A percentile compares a stretch with the other conserved stretches of the same genome.
Evolutionary conservation across 2,113 vertebrate species (phyloP).

Genomic region (Nerophis ophidion): DNA sequence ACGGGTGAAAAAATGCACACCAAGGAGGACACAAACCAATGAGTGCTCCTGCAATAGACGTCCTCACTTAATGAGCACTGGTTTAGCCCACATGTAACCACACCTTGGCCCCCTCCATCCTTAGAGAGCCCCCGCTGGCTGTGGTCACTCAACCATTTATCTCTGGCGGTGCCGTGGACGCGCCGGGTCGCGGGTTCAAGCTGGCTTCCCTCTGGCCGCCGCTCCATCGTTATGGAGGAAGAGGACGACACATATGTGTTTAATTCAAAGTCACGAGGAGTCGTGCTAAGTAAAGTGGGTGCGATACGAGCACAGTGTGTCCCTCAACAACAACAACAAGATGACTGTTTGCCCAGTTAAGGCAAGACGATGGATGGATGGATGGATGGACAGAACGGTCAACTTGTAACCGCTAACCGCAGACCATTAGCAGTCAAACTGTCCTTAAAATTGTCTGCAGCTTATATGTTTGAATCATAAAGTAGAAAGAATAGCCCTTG

Average conservation of each 20-base stretch:
- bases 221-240: neutral
- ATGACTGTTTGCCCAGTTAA: neutral
- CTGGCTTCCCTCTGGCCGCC: neutral
- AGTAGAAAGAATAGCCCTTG: slow-evolving; percentile 32
- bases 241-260: neutral
- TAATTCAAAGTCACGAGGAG: slow-evolving; percentile 3
- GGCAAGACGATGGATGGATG: no score
- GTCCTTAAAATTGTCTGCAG: neutral
- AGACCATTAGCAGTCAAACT: neutral
- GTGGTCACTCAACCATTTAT: slow-evolving; percentile 1
- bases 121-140: neutral
- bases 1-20: neutral
- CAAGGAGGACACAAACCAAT: neutral
- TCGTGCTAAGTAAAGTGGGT: neutral
- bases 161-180: neutral
- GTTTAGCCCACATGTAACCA: no score
- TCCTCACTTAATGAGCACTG: slow-evolving; percentile 4
- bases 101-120: neutral
- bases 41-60: neutral
- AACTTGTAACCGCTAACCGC: slow-evolving; percentile 15
- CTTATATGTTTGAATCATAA: neutral
- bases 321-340: neutral
- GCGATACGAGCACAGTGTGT: neutral
- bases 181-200: neutral
- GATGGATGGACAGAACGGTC: neutral